Conservation (phyloP, 2,888 invertebrate genomes). For the Teleiodes luculella region DNA sequence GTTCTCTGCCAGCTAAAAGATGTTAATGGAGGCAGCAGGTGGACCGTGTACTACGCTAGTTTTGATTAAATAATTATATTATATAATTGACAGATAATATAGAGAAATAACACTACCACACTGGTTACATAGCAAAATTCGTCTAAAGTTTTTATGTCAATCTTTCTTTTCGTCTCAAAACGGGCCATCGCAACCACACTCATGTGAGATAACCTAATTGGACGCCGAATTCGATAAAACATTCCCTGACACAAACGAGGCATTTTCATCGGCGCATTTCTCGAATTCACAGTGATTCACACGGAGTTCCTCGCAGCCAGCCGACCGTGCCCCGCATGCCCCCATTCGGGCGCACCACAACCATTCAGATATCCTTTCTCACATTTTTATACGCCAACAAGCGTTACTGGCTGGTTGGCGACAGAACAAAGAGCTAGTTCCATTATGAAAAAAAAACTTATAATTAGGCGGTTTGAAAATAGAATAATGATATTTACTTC, state of each 20-base stretch:
- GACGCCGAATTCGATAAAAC: conserved; percentile 19
- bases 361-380: conserved; percentile 37
- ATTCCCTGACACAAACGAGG: conserved; percentile 6
- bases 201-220: conserved; percentile 7
- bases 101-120: no score
- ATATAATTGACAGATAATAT: no score
- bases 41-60: no score
- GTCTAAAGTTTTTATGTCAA: no score
- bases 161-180: neutral
- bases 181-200: neutral
- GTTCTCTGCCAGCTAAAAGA: no score
- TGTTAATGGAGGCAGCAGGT: no score
- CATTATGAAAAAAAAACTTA: conserved; percentile 4
- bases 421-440: no score
- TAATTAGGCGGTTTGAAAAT: neutral
- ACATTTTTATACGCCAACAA: conserved; percentile 25
- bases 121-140: no score
- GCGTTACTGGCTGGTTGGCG: conserved; percentile 5
- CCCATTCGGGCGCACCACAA: conserved; percentile 53
- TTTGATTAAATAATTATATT: no score
- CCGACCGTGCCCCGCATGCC: conserved; percentile 34
- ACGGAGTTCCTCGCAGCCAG: conserved; percentile 38
- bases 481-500: neutral
- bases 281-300: conserved; percentile 34
- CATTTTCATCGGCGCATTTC: neutral